These are phyloP conservation scores for Labroides dimidiatus DNA, from an alignment of 2,797 vertebrate genomes.

Conservation along the genomic window DNA sequence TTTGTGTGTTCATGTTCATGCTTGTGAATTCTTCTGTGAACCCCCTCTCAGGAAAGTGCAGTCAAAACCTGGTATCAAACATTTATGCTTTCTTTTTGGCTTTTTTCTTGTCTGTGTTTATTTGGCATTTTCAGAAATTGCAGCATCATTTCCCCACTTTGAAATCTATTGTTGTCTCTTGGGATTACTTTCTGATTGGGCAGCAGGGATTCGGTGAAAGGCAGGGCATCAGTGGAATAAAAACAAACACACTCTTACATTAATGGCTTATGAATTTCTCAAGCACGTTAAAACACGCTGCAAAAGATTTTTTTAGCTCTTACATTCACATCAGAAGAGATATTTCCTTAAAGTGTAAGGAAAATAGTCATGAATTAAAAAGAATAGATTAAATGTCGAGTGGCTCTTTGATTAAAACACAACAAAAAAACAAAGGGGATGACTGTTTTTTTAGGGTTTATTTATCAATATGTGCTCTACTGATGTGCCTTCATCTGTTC, in stretches of 20 bases:
- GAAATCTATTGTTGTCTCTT: constrained; percentile 38
- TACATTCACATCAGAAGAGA: neutral
- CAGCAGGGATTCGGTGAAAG: constrained; percentile 8
- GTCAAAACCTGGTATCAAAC: constrained; percentile 17
- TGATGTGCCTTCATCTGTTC: constrained; percentile 30
- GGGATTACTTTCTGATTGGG: constrained; percentile 34
- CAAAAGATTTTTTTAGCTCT: neutral
- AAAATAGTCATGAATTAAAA: neutral
- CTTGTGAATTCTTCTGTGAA: constrained; percentile 4
- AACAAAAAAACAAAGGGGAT: constrained; percentile 10
- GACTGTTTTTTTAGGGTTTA: constrained; percentile 14
- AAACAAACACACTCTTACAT: constrained; percentile 43
- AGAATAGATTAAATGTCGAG: neutral
- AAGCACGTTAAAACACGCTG: neutral
- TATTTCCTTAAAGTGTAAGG: constrained; percentile 1
- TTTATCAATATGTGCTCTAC: constrained; percentile 22
- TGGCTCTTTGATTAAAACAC: constrained; percentile 19
- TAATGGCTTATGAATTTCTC: constrained; percentile 38
- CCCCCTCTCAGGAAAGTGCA: constrained; percentile 19
- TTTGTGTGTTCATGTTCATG: neutral
- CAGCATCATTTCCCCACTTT: constrained; percentile 32
- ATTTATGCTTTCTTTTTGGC: constrained; percentile 6
- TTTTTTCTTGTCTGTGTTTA: neutral
- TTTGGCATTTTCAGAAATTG: constrained; percentile 15
- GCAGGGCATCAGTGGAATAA: neutral